phyloP scores from a whole-genome alignment of 2,888 invertebrate genomes.

The Drosophila birchii region DNA sequence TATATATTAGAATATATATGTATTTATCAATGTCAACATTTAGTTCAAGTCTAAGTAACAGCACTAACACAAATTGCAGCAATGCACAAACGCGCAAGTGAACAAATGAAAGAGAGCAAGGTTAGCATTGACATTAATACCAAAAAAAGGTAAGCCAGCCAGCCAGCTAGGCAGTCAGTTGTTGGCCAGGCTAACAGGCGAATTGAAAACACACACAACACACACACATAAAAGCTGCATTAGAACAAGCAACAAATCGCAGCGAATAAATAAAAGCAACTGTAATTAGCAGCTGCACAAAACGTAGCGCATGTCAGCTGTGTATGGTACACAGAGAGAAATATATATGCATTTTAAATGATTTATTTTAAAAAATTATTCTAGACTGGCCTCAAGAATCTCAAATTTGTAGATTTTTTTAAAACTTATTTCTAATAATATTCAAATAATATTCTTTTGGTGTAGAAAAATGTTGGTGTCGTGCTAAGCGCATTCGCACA shows the following conservation, averaged over 20 bases:
- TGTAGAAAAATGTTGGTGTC: slow-evolving; percentile 18
- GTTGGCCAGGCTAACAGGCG: slow-evolving; percentile 45
- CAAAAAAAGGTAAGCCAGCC: slow-evolving; percentile 51
- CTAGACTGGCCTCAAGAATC: too few species aligned
- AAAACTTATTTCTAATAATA: not conserved
- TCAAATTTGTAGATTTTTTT: too few species aligned
- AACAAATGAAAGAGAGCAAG: slow-evolving; percentile 76
- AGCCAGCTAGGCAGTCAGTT: slow-evolving; percentile 12
- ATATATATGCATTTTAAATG: not conserved
- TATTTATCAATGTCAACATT: slow-evolving; percentile 31
- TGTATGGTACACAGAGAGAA: slow-evolving; percentile 34
- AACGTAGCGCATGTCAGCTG: slow-evolving; percentile 62
- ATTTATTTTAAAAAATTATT: too few species aligned
- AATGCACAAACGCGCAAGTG: slow-evolving; percentile 47
- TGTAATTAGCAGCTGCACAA: slow-evolving; percentile 79
- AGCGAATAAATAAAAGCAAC: slow-evolving; percentile 61
- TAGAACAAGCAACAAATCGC: slow-evolving; percentile 43
- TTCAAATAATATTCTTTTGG: not conserved
- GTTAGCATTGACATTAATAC: slow-evolving; percentile 80
- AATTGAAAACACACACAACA: slow-evolving; percentile 55
- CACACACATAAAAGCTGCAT: slow-evolving; percentile 42
- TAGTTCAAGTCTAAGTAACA: slow-evolving; percentile 39
- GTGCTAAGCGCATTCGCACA: slow-evolving; percentile 10
- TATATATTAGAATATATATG: not conserved
- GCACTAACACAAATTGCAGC: slow-evolving; percentile 71